A percentile compares a stretch with the other conserved stretches of the same genome.
phyloP scores from a whole-genome alignment of 1,140 invertebrate species.

The Teleopsis dalmanni region DNA sequence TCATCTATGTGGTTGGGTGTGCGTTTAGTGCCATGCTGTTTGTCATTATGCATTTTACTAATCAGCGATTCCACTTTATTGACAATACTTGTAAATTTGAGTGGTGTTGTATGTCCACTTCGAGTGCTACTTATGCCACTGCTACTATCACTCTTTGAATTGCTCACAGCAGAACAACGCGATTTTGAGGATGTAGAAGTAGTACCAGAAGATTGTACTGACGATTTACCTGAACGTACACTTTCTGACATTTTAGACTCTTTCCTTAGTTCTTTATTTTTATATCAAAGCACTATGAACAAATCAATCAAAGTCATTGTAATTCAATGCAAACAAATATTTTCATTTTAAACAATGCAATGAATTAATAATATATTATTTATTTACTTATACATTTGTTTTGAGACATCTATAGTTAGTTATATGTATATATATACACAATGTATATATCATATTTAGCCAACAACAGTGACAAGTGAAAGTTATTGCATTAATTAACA shows the following conservation, averaged over 20 bases:
- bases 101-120: slow-evolving; percentile 12
- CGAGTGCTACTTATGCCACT: not conserved
- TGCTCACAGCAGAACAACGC: not conserved
- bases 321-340: not conserved
- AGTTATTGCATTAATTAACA: slow-evolving; percentile 1
- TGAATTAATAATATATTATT: not conserved
- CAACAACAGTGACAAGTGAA: slow-evolving; percentile 6
- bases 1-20: not conserved
- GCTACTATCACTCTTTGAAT: not conserved
- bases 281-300: not conserved
- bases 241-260: not conserved
- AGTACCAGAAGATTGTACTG: not conserved
- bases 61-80: slow-evolving; percentile 43
- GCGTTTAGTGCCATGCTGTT: slow-evolving; percentile 12
- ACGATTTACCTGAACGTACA: slow-evolving; percentile 5
- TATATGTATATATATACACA: not conserved
- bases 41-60: slow-evolving; percentile 41
- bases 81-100: slow-evolving; percentile 40
- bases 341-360: not conserved
- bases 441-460: not conserved
- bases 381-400: not conserved
- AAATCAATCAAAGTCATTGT: not conserved
- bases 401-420: no score
- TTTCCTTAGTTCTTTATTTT: not conserved
- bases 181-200: not conserved